Evolutionary conservation across 2,113 vertebrate genomes (phyloP).

Genomic region (Oreochromis tanganicae): DNA sequence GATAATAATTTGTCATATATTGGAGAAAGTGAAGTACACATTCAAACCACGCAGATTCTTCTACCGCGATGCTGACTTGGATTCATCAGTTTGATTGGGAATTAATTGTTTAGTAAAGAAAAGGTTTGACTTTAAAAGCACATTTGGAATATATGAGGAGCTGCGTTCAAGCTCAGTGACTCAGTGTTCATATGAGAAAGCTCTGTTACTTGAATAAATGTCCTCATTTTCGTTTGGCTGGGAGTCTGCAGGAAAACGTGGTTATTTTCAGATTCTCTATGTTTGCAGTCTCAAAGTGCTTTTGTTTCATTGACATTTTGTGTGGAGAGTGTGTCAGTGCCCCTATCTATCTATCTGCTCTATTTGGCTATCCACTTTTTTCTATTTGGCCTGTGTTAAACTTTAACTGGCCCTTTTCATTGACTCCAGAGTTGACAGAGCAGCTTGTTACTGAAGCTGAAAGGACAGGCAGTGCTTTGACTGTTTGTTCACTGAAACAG

Average conservation of each 20-base stretch:
- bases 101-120: fast-evolving
- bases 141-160: neutral
- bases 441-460: neutral
- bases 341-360: neutral
- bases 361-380: slow-evolving; percentile 49
- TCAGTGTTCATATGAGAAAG: neutral
- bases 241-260: neutral
- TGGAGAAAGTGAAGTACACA: neutral
- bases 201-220: neutral
- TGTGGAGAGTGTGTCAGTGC: slow-evolving; percentile 26
- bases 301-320: neutral
- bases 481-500: neutral
- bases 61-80: neutral
- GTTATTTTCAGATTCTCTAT: slow-evolving; percentile 7
- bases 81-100: neutral
- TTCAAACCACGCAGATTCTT: neutral
- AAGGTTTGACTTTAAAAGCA: neutral
- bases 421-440: slow-evolving; percentile 2
- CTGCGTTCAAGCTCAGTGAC: neutral
- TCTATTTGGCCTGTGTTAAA: slow-evolving; percentile 58
- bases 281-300: slow-evolving; percentile 45
- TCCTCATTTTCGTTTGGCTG: neutral
- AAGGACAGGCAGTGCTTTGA: neutral
- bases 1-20: neutral
- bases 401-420: slow-evolving; percentile 55